Percentiles rank a stretch among this genome's conserved stretches.
Conservation (phyloP, 2,888 invertebrate genomes). For the Holacanthella duospinosa region DNA sequence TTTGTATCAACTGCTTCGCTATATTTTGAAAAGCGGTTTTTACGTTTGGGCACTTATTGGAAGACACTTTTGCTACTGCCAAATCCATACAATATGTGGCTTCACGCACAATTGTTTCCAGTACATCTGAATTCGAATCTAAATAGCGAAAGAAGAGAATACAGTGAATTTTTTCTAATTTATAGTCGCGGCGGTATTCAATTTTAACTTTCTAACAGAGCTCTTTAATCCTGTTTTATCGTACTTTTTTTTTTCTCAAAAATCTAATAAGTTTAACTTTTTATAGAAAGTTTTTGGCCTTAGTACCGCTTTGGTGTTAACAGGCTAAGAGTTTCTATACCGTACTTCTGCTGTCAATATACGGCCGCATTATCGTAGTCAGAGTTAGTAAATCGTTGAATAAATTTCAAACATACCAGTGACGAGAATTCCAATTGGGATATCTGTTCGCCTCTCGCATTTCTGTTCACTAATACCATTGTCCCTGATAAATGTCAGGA, state of each 20-base stretch:
- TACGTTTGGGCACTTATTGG: slow-evolving; percentile 15
- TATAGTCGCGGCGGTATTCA: too few relatives aligned
- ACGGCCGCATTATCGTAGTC: slow-evolving; percentile 18
- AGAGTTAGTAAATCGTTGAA: neutral
- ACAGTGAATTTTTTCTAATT: too few relatives aligned
- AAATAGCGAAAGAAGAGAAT: too few relatives aligned
- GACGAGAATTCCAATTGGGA: slow-evolving; percentile 20
- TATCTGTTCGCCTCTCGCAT: slow-evolving; percentile 9
- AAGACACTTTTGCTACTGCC: slow-evolving; percentile 14
- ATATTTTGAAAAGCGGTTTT: slow-evolving; percentile 22
- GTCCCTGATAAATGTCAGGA: neutral
- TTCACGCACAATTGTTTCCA: slow-evolving; percentile 15
- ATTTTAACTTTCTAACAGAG: too few relatives aligned
- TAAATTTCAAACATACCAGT: slow-evolving; percentile 13
- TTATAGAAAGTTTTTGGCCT: neutral
- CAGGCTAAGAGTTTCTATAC: too few relatives aligned
- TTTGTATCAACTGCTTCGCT: slow-evolving; percentile 14
- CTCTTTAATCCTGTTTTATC: too few relatives aligned
- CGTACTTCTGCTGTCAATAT: too few relatives aligned
- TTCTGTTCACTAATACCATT: too few relatives aligned
- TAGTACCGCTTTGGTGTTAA: too few relatives aligned
- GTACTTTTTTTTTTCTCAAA: too few relatives aligned
- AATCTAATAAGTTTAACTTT: neutral
- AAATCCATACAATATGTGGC: slow-evolving; percentile 9
- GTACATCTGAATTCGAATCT: slow-evolving; percentile 20